phyloP scores from a whole-genome alignment of 2,113 vertebrate genomes.

The Notarius lentiginosus region DNA sequence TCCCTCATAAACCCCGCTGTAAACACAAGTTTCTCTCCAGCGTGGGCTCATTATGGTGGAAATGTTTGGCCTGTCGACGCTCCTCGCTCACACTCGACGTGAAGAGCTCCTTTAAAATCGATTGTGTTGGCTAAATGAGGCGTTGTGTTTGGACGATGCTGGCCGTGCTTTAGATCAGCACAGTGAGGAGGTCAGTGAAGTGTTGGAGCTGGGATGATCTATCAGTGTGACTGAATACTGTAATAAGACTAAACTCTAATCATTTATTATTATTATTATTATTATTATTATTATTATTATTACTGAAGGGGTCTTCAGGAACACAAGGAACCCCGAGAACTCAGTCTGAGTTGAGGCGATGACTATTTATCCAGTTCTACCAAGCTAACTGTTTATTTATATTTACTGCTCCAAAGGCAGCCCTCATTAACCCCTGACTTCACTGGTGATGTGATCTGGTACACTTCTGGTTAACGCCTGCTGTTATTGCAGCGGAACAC shows the following conservation, averaged over 20 bases:
- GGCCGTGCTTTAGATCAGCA: constrained; percentile 12
- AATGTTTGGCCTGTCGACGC: constrained; percentile 16
- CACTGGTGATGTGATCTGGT: background rate
- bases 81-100: background rate
- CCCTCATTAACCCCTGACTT: background rate
- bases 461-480: background rate
- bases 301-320: too few species aligned
- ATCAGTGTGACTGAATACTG: too few species aligned
- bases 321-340: background rate
- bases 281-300: too few species aligned
- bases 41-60: background rate
- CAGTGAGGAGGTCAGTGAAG: background rate
- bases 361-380: background rate
- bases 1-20: constrained; percentile 59
- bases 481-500: background rate
- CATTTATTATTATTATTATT: background rate
- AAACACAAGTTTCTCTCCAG: constrained; percentile 48
- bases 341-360: background rate
- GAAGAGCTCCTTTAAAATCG: constrained; percentile 17
- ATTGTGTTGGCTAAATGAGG: constrained; percentile 39
- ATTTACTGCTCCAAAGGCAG: background rate
- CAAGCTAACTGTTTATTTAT: background rate
- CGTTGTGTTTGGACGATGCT: constrained; percentile 31
- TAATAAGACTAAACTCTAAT: background rate
- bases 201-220: background rate